Base-by-base conservation (phyloP, 2,113 vertebrate genomes). In the Propithecus coquereli region DNA sequence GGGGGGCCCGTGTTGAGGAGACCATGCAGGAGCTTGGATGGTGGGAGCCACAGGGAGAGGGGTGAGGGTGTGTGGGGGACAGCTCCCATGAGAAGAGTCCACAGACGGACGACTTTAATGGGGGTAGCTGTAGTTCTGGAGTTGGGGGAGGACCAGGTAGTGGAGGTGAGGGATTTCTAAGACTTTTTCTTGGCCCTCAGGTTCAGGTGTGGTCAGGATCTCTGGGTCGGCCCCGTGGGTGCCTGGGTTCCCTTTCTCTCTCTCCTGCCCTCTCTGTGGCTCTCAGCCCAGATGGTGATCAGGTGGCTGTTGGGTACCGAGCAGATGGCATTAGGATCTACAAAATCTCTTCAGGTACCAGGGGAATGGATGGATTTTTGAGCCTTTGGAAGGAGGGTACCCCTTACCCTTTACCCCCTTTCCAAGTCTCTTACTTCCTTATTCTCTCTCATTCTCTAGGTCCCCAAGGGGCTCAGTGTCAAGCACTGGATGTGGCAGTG, bases 171-270 rank as follows among this genome's bases (percentile, higher is more conserved):
- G 3, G 80, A 18, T 65, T 37, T 80, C 86, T 63, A 95, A 93
- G 34, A 40, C 27, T 8, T 82, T 90, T 73, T 91, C 32, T 97
- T 2, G 61, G 68, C 10, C 91, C 20, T 37, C 97, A 99, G 99
- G 98, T 99, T 70, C 98, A 99, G 70, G 97, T 99, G 68, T 99
- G 99, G 99, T 99, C 99, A 18, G 99, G 99, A 3, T 99, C 98
- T 97, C 98, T 99, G 9, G 99, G 99, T 23, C 96, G 73, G 8
- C 98, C 97, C 45, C 83, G 98, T 18, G 87, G 97, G 4, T n/a
- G 90, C 23, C 97, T 86, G 97, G 97, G 96, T 87, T 91, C 50
- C 76, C 97, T 18, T 12, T 74, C 91, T 1, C 90, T 97, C 8
- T 96, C 98, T 23, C 97, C 99, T 30, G 99, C 99, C 17, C 98